Base-by-base conservation (phyloP, 2,888 invertebrate genomes). In the Belgica antarctica region DNA sequence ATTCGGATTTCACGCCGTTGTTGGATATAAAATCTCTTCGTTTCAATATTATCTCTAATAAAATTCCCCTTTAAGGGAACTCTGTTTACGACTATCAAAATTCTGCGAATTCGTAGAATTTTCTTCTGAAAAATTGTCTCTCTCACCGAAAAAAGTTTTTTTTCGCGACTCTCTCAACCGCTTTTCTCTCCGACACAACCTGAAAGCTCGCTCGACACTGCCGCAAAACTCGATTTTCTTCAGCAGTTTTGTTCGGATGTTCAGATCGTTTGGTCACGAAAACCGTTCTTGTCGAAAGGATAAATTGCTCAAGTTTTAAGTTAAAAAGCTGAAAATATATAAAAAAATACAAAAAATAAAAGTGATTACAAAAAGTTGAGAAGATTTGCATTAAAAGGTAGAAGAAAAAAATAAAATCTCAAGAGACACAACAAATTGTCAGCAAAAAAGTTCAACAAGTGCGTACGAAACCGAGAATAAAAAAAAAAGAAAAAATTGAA, bases 251-350 rank as follows among this genome's bases (percentile, higher is more conserved):
- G 19, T 22, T 19, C 52, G 22, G 22, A 52, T 12, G 17, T 52
- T 52, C n/a, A 7, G 7, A 17, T 17, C 52, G 52, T 7, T 52
- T 22, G 52, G 52, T 52, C 22, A 22, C 19, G 7, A 52, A 52
- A 52, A 8, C 52, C 7, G 7, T 52, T 52, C 52, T 52, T 22
- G 41, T 15, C 3, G 22, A 52, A 41, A 31, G 34, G 5, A 12
- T 5, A 52, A 52, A 52, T 52, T 52, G 52, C 52, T 52, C 52
- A 52, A 52, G 7, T 52, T 15, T 41, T 41, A 41, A 41, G 41
- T 41, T 41, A 15, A 41, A 41, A n/a, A 41, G 15, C 41, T 10
- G 41, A 41, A 41, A 15, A 12, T 7, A 34, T 34, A 34, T 7
- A 41, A 41, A 41, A n/a, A 15, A n/a, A n/a, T n/a, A n/a, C n/a